Conservation (phyloP, 2,797 vertebrate species). For the Scolopax rusticola region DNA sequence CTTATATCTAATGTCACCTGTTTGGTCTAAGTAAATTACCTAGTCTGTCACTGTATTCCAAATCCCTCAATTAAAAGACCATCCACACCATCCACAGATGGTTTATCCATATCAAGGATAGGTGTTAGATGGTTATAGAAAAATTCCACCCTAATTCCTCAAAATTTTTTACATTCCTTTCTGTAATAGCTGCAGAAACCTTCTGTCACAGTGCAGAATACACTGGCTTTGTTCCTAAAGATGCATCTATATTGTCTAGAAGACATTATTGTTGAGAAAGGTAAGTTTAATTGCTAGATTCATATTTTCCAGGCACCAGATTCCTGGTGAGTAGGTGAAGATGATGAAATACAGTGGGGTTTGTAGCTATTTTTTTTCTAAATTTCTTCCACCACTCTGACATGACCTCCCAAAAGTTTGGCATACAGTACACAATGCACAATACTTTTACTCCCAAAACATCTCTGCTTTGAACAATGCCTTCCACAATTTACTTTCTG, state of each 20-base stretch:
- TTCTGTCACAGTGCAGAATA: background rate
- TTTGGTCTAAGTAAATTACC: background rate
- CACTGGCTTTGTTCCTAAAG: background rate
- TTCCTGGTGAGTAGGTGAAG: background rate
- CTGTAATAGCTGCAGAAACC: background rate
- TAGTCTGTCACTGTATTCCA: background rate
- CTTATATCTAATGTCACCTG: background rate
- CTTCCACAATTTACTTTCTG: background rate
- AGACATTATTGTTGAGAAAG: background rate
- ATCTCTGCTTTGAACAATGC: slow-evolving; percentile 37
- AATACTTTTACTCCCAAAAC: slow-evolving; percentile 10
- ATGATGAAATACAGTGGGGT: background rate
- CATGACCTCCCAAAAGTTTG: background rate
- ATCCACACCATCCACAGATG: background rate
- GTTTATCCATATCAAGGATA: background rate
- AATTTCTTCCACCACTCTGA: background rate
- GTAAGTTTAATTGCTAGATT: background rate
- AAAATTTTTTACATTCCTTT: background rate
- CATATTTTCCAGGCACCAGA: background rate
- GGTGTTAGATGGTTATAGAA: background rate
- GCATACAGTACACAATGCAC: background rate
- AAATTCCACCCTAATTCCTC: background rate
- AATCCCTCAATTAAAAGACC: background rate
- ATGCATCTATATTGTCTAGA: background rate
- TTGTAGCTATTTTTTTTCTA: background rate